phyloP scores from a whole-genome alignment of 2,113 vertebrate species.

The Mus spicilegus region DNA sequence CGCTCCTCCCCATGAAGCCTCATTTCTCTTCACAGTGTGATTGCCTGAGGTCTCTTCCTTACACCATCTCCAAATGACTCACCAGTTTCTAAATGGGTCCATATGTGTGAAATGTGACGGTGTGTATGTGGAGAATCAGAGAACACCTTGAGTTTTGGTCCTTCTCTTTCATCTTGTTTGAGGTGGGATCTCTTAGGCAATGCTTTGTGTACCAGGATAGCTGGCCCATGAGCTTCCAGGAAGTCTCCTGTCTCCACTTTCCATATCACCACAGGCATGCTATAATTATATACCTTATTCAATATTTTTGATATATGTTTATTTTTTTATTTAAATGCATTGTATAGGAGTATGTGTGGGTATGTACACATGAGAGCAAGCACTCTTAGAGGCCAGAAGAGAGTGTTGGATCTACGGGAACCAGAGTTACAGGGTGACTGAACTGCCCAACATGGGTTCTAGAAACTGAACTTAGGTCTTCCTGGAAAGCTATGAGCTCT shows the following conservation, averaged over 20 bases:
- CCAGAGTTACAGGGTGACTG: background rate
- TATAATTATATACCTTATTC: no score
- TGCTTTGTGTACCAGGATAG: background rate
- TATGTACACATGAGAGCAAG: background rate
- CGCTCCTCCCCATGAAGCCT: background rate
- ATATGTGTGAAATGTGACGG: background rate
- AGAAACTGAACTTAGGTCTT: background rate
- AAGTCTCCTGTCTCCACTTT: background rate
- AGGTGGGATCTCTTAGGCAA: background rate
- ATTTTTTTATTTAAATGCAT: background rate
- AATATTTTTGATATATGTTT: background rate
- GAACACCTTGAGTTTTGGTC: background rate
- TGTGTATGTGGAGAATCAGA: background rate
- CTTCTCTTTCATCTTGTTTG: background rate
- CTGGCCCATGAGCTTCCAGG: background rate
- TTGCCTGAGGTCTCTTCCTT: background rate
- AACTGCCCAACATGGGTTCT: background rate
- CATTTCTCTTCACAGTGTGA: background rate
- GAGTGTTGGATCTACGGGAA: background rate
- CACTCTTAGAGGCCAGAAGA: background rate
- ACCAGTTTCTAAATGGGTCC: background rate
- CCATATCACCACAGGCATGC: background rate
- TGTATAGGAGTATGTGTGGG: background rate
- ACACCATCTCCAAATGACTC: background rate
- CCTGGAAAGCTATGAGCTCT: background rate